phyloP scores from a whole-genome alignment of 2,113 vertebrate genomes.

The Aramus guarauna region DNA sequence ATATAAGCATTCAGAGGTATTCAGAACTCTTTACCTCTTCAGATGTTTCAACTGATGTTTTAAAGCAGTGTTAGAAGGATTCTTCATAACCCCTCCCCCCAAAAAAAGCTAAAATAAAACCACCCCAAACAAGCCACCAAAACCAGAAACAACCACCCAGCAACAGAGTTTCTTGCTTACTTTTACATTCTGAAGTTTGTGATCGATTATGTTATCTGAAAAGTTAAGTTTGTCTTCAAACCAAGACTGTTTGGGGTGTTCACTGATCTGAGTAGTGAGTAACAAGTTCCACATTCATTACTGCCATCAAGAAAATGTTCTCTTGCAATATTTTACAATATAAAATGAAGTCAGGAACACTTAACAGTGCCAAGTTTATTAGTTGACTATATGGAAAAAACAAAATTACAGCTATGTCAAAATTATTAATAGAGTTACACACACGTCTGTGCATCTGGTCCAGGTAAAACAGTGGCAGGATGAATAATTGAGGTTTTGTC shows the following conservation, averaged over 20 bases:
- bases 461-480: background rate
- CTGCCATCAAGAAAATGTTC: background rate
- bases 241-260: background rate
- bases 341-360: background rate
- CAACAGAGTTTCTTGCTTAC: background rate
- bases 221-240: background rate
- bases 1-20: background rate
- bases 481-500: constrained; percentile 27
- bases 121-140: no score
- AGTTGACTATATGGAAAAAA: background rate
- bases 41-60: background rate
- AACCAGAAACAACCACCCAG: background rate
- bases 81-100: background rate
- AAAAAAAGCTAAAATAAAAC: background rate
- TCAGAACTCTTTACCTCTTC: background rate
- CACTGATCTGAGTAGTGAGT: background rate
- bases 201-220: background rate
- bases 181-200: background rate
- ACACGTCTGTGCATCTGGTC: background rate
- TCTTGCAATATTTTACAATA: background rate
- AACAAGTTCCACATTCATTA: background rate
- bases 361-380: background rate
- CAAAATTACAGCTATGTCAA: background rate
- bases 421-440: constrained; percentile 29
- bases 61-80: background rate